These are phyloP conservation scores for Rhodophaea formosa DNA, from an alignment of 2,888 invertebrate species.

Conservation along the genomic window DNA sequence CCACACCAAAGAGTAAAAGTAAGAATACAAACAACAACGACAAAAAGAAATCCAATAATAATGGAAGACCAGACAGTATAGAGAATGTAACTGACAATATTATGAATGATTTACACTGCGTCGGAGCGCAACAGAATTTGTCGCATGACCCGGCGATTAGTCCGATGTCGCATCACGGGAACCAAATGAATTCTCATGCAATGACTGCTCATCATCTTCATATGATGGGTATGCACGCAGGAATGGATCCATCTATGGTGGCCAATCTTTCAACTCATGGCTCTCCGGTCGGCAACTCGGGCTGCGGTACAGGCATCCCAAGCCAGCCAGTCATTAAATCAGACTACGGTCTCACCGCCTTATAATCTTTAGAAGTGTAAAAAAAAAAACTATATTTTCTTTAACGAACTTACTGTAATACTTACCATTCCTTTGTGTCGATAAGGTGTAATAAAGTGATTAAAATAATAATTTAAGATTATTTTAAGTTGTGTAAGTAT, in stretches of 20 bases:
- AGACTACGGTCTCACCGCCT: slow-evolving; percentile 92
- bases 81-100: slow-evolving; percentile 84
- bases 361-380: slow-evolving; percentile 75
- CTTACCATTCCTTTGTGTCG: slow-evolving; percentile 76
- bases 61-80: slow-evolving; percentile 83
- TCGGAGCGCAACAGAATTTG: slow-evolving; percentile 74
- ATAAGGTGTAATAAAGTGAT: slow-evolving; percentile 76
- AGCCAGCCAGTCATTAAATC: slow-evolving; percentile 87
- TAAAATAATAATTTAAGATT: slow-evolving; percentile 56
- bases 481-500: slow-evolving; percentile 69
- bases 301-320: slow-evolving; percentile 70
- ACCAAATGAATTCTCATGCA: slow-evolving; percentile 76
- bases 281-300: slow-evolving; percentile 76
- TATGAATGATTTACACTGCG: slow-evolving; percentile 82
- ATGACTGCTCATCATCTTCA: slow-evolving; percentile 78
- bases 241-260: slow-evolving; percentile 75
- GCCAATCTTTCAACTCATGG: slow-evolving; percentile 77
- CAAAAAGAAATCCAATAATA: slow-evolving; percentile 77
- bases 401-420: slow-evolving; percentile 63
- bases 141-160: slow-evolving; percentile 75
- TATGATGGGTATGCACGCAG: slow-evolving; percentile 73
- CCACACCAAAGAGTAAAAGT: slow-evolving; percentile 85
- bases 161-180: slow-evolving; percentile 73
- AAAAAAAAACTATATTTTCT: slow-evolving; percentile 72
- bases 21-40: slow-evolving; percentile 79